Percentiles rank a stretch among this genome's conserved stretches.
Evolutionary conservation across 2,113 vertebrate genomes (phyloP).

Genomic region (Pachypanchax playfairii): DNA sequence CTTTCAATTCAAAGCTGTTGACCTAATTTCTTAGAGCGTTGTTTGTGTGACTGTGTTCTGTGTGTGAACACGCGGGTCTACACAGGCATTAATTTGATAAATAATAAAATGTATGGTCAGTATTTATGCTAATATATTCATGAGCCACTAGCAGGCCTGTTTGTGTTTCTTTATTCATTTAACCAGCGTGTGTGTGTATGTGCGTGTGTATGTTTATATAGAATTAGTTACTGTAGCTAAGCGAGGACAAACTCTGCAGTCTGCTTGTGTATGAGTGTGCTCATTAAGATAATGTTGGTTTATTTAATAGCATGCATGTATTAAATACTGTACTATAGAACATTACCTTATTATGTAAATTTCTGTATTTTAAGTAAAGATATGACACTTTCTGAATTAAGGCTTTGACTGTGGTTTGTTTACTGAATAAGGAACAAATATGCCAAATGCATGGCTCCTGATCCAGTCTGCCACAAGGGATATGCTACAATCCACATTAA

Average conservation of each 20-base stretch:
- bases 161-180: conserved; percentile 69
- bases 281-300: conserved; percentile 44
- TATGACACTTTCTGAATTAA: conserved; percentile 28
- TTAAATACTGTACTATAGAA: conserved; percentile 18
- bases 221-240: conserved; percentile 38
- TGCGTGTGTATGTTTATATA: background rate
- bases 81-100: conserved; percentile 66
- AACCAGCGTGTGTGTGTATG: conserved; percentile 21
- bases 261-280: conserved; percentile 21
- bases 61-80: background rate
- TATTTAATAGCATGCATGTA: conserved; percentile 12
- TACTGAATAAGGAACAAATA: conserved; percentile 27
- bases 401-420: conserved; percentile 46
- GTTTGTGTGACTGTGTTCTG: conserved; percentile 27
- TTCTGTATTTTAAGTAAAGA: conserved; percentile 52
- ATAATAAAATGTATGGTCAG: conserved; percentile 73
- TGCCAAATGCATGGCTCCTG: conserved; percentile 6
- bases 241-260: conserved; percentile 20
- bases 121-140: conserved; percentile 78
- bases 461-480: conserved; percentile 5
- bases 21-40: conserved; percentile 64
- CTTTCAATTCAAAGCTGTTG: conserved; percentile 63
- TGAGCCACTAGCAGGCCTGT: conserved; percentile 70
- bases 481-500: background rate
- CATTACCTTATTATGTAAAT: conserved; percentile 55